These are phyloP conservation scores for Agrochola lychnidis DNA, from an alignment of 2,888 invertebrate genomes.

Conservation along the genomic window DNA sequence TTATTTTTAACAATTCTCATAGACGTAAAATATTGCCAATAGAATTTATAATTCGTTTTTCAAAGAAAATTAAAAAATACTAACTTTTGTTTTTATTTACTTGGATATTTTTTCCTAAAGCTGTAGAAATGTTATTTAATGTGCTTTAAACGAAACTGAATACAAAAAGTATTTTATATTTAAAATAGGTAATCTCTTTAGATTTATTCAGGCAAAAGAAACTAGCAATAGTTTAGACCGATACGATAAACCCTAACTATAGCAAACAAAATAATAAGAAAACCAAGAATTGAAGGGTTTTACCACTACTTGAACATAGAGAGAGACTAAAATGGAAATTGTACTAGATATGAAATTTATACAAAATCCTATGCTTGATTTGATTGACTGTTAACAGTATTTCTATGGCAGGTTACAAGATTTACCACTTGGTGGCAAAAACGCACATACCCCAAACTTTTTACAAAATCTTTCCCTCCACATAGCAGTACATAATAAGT, in stretches of 20 bases:
- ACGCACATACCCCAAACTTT: neutral
- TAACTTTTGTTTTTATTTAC: neutral
- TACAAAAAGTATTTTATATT: neutral
- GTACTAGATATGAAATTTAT: neutral
- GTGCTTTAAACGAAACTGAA: neutral
- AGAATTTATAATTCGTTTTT: too few species aligned
- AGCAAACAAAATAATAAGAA: neutral
- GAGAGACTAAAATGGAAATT: neutral
- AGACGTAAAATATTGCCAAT: neutral
- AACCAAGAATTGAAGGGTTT: neutral
- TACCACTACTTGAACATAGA: too few species aligned
- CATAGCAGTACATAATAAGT: constrained; percentile 51
- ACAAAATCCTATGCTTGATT: neutral
- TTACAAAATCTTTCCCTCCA: constrained; percentile 13
- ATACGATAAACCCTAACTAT: neutral
- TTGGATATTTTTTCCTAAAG: neutral
- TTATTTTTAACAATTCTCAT: neutral
- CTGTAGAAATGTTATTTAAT: neutral
- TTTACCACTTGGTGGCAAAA: neutral
- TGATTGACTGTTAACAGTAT: neutral
- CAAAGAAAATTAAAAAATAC: neutral
- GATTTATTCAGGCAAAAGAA: neutral
- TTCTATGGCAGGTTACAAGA: neutral
- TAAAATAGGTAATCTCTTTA: neutral
- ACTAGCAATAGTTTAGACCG: neutral